Base-by-base conservation (phyloP, 2,113 vertebrate genomes). In the Callospermophilus lateralis region DNA sequence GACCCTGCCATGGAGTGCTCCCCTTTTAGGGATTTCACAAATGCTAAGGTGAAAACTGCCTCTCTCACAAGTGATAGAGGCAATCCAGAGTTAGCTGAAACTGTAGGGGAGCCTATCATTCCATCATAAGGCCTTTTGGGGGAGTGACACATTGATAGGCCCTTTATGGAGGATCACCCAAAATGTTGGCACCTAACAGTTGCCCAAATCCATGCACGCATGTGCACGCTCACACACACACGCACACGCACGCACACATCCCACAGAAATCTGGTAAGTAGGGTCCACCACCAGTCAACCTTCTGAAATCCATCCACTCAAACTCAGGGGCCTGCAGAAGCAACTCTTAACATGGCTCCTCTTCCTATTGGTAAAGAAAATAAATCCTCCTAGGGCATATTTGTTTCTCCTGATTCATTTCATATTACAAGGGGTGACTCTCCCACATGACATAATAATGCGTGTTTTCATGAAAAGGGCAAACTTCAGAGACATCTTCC, bases 11-110 rank as follows among this genome's bases (percentile, higher is more conserved):
- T 51, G 48, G 48, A 12, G 0, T 24, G 6, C 16, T 74, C 84
- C 77, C 53, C 15, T 90, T 67, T 32, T 17, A 37, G 16, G 0
- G 34, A 72, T 58, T 72, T 93, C 73, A 81, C 32, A 89, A 30
- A 81, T 65, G 53, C 77, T 30, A 84, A 70, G 9, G 37, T 15
- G 16, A 61, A 89, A 37, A 4, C 48, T 61, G 9, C 67, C 39
- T 63, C 22, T 72, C 73, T 73, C 45, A 6, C 37, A 51, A 80
- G 73, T 74, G 72, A 88, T 61, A 61, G 87, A 90, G 37, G 65
- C 72, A 78, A 37, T 72, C n/a, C 93, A 81, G 93, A 78, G 77
- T 84, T 65, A 95, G 77, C 76, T 94, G 89, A 53, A n/a, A 26
- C 37, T 89, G 30, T 74, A 61, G 61, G n/a, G 68, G 61, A 86